phyloP scores from a whole-genome alignment of 2,113 vertebrate genomes.

The Sardina pilchardus region DNA sequence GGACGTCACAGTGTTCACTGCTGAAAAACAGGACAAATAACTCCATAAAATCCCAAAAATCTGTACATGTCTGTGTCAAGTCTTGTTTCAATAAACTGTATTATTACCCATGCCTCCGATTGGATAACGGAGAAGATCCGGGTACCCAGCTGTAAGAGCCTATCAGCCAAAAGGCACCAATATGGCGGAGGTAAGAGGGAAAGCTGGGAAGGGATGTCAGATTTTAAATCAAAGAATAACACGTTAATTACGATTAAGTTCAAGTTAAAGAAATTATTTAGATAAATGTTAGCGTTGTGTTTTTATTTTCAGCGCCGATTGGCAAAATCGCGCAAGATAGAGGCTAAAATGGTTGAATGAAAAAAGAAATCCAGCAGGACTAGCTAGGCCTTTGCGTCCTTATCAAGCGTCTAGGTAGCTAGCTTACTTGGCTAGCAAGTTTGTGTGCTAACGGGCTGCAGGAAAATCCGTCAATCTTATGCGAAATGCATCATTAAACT shows the following conservation, averaged over 20 bases:
- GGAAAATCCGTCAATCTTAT: conserved; percentile 4
- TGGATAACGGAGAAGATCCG: conserved; percentile 72
- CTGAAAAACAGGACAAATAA: neutral
- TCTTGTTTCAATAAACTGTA: neutral
- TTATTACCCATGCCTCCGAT: neutral
- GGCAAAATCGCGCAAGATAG: neutral
- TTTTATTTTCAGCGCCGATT: neutral
- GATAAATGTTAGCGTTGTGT: neutral
- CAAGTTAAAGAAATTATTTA: conserved; percentile 28
- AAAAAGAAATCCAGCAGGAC: conserved; percentile 8
- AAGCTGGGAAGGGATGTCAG: conserved; percentile 80
- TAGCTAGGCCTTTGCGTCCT: conserved; percentile 32
- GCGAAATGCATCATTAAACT: conserved; percentile 18
- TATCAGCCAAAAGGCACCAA: conserved; percentile 92
- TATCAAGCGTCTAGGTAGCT: conserved; percentile 30
- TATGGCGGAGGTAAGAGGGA: conserved; percentile 98
- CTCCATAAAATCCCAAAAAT: neutral
- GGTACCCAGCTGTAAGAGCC: conserved; percentile 83
- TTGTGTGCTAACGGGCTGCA: conserved; percentile 24
- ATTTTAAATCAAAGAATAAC: conserved; percentile 70
- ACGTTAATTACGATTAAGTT: conserved; percentile 44
- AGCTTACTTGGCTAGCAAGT: conserved; percentile 24
- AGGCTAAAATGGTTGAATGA: neutral
- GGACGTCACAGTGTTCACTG: no score
- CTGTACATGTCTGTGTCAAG: neutral